Base-by-base conservation (phyloP, 2,888 invertebrate genomes). In the Lasioglossum villosulum region DNA sequence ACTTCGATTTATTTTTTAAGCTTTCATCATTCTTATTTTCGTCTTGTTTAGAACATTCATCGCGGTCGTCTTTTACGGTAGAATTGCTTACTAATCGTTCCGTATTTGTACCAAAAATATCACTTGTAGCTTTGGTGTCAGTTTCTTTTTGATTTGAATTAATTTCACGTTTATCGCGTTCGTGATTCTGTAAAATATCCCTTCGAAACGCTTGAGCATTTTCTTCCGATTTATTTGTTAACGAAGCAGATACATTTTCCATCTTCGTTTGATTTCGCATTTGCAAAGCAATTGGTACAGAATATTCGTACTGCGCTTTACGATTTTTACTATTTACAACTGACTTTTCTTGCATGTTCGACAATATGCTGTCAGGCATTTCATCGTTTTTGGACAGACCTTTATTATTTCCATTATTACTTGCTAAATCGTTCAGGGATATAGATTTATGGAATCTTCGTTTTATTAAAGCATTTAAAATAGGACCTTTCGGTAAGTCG, bases 271-370 rank as follows among this genome's bases (percentile, higher is more conserved):
- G 91, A 86, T 94, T 93, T 16, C 88, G 91, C 91, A 94, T 92
- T 83, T 92, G 92, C 42, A 94, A 82, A 0, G 92, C 93, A 84
- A 95, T 93, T 4, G 94, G 95, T 42, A 94, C 76, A 0, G 89
- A 88, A 75, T 90, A 87, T 56, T 91, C 78, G 81, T 85, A 85
- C 86, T 91, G 85, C 42, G 70, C n/a, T 70, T 72, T 82, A 91
- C 93, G 82, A 89, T 93, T 87, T 85, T 91, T 86, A 91, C 84
- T 74, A 88, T 91, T 74, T 91, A 91, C 82, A 90, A 90, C 75
- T 89, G 42, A n/a, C 42, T 76, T 77, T 6, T 75, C 83, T 34
- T 75, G 75, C 48, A 30, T 30, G 37, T 85, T 80, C 12, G 30
- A n/a, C 39, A 72, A 23, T 27, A 45, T 48, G 34, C 59, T 52